phyloP scores from a whole-genome alignment of 2,888 invertebrate species.

The Acanthoscelides obtectus region DNA sequence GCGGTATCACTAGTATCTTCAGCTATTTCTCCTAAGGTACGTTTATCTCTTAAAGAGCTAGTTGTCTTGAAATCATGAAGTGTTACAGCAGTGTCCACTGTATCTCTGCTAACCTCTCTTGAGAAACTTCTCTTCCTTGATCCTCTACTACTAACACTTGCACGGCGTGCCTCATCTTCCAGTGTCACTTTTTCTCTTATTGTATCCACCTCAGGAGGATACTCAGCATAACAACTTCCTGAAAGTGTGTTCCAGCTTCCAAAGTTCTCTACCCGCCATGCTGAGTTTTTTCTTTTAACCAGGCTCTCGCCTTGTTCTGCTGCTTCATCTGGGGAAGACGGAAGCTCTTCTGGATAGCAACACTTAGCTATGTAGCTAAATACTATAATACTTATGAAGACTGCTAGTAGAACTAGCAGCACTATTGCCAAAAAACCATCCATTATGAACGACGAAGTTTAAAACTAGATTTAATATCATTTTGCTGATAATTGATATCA shows the following conservation, averaged over 20 bases:
- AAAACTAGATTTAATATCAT: neutral
- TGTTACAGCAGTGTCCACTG: neutral
- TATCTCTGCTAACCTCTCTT: neutral
- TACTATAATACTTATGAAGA: neutral
- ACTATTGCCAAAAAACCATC: neutral
- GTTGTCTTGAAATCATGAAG: neutral
- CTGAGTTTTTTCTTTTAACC: neutral
- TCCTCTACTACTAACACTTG: neutral
- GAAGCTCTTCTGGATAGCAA: neutral
- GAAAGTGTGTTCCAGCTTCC: neutral
- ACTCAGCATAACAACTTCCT: neutral
- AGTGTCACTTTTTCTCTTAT: neutral
- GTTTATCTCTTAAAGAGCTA: neutral
- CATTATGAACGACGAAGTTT: neutral
- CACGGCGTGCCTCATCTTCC: neutral
- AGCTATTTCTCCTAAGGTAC: neutral
- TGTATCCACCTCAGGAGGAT: neutral
- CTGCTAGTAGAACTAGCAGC: neutral
- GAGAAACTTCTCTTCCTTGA: neutral
- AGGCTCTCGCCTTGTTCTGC: neutral
- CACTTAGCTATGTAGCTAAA: neutral
- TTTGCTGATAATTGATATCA: neutral
- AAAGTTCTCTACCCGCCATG: neutral
- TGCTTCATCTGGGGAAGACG: neutral
- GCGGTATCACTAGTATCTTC: neutral